Conservation (phyloP, 2,797 vertebrate genomes). For the Parauchenoglanis ngamensis region DNA sequence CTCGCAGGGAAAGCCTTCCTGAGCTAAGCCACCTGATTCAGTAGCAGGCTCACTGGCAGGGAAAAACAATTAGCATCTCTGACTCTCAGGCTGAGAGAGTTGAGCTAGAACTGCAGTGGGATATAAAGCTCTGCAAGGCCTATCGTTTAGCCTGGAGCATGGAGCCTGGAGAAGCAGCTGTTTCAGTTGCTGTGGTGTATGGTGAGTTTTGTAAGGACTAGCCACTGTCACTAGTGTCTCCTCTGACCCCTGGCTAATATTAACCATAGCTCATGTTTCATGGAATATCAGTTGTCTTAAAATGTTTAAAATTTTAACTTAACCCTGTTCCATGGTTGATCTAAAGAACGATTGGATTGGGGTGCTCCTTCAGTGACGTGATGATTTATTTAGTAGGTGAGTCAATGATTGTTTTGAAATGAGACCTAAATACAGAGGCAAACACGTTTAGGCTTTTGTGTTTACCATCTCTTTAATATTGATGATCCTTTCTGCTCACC, state of each 20-base stretch:
- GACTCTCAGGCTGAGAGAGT: slow-evolving; percentile 49
- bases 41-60: slow-evolving; percentile 57
- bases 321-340: slow-evolving; percentile 29
- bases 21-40: slow-evolving; percentile 62
- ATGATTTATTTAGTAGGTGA: slow-evolving; percentile 21
- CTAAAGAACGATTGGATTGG: slow-evolving; percentile 5
- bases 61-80: slow-evolving; percentile 64
- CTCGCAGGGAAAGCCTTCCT: slow-evolving; percentile 49
- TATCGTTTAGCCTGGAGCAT: slow-evolving; percentile 2
- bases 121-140: slow-evolving; percentile 25
- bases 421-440: slow-evolving; percentile 16
- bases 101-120: slow-evolving; percentile 57
- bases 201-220: slow-evolving; percentile 37
- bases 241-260: slow-evolving; percentile 46
- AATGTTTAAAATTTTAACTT: slow-evolving; percentile 30
- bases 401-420: slow-evolving; percentile 30
- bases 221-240: slow-evolving; percentile 36
- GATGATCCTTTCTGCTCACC: background rate
- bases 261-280: slow-evolving; percentile 39
- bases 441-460: slow-evolving; percentile 13
- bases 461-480: slow-evolving; percentile 6
- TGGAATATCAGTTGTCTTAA: slow-evolving; percentile 27
- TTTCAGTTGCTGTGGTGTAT: slow-evolving; percentile 68
- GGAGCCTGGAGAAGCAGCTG: slow-evolving; percentile 35
- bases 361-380: slow-evolving; percentile 21